Percentiles rank a stretch among this genome's conserved stretches.
Evolutionary conservation across 2,797 vertebrate species (phyloP).

Genomic region (Sebastes variabilis): DNA sequence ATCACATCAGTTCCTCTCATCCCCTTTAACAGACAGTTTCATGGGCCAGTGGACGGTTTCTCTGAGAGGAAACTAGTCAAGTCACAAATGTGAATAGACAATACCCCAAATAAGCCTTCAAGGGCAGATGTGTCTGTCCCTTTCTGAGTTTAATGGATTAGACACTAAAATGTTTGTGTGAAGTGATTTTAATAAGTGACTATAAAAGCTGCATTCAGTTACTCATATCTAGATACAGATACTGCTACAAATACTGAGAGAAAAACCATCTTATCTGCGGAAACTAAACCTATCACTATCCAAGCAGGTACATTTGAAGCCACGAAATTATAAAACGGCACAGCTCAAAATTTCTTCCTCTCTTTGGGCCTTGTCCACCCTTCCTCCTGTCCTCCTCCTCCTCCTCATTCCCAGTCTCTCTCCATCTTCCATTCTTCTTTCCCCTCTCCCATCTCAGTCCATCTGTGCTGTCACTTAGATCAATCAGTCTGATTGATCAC

Average conservation of each 20-base stretch:
- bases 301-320: neutral
- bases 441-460: slow-evolving; percentile 82
- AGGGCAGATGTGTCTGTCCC: neutral
- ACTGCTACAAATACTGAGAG: neutral
- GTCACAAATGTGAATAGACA: neutral
- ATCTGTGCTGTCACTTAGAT: slow-evolving; percentile 95
- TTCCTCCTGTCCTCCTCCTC: slow-evolving; percentile 36
- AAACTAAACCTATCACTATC: neutral
- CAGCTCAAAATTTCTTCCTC: neutral
- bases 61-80: slow-evolving; percentile 15
- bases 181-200: neutral
- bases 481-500: slow-evolving; percentile 99
- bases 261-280: neutral
- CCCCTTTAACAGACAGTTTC: slow-evolving; percentile 25
- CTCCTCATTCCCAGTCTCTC: slow-evolving; percentile 23
- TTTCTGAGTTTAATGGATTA: slow-evolving; percentile 12
- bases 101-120: neutral
- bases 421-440: slow-evolving; percentile 56
- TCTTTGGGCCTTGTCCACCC: slow-evolving; percentile 20
- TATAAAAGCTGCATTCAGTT: neutral
- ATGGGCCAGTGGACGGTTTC: neutral
- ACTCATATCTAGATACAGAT: neutral
- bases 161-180: neutral
- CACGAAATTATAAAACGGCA: neutral
- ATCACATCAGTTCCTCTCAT: slow-evolving; percentile 27